A percentile compares a stretch with the other conserved stretches of the same genome.
Evolutionary conservation across 2,113 vertebrate genomes (phyloP).

Genomic region (Oreochromis spilurus): DNA sequence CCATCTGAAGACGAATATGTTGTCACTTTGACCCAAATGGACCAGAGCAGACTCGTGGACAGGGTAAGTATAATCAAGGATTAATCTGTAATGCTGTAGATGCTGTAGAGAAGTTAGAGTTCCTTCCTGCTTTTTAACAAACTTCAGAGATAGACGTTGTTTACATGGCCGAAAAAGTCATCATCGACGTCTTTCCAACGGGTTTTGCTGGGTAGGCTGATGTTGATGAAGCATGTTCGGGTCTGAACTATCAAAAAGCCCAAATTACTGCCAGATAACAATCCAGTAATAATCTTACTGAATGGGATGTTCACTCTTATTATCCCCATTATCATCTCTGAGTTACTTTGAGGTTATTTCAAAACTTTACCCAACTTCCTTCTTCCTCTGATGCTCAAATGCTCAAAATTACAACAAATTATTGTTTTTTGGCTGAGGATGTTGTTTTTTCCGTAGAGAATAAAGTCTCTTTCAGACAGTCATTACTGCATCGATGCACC

Average conservation of each 20-base stretch:
- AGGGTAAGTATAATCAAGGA: not conserved
- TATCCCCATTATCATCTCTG: not conserved
- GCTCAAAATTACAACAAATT: not conserved
- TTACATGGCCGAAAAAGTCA: fast-evolving
- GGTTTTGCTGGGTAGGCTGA: not conserved
- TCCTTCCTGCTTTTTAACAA: not conserved
- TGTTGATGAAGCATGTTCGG: not conserved
- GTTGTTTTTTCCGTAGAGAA: not conserved
- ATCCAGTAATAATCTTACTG: not conserved
- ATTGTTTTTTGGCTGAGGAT: not conserved
- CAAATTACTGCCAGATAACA: not conserved
- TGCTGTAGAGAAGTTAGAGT: not conserved
- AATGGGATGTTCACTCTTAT: not conserved
- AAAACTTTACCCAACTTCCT: not conserved
- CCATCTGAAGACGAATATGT: not conserved
- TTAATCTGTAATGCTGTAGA: not conserved
- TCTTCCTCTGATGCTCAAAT: not conserved
- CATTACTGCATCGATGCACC: not conserved
- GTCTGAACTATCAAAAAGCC: not conserved
- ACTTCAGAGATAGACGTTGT: not conserved
- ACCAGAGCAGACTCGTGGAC: not conserved
- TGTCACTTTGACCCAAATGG: not conserved
- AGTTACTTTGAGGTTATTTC: not conserved
- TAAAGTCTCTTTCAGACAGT: not conserved
- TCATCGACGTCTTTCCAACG: fast-evolving